Conservation (phyloP, 2,797 vertebrate genomes). For the Pangasius krempfi region DNA sequence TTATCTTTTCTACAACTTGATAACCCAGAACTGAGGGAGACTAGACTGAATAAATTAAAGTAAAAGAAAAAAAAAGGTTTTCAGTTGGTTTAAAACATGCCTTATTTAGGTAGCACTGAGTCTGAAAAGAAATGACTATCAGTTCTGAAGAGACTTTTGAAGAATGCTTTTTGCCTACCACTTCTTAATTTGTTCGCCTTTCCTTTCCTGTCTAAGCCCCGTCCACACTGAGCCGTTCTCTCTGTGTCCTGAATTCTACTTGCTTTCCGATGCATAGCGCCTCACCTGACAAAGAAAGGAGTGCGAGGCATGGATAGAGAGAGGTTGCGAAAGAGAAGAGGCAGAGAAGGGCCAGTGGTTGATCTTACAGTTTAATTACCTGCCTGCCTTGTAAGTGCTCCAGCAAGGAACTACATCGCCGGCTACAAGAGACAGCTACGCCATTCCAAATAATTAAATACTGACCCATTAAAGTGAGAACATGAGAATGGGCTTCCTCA, state of each 20-base stretch:
- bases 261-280: slow-evolving; percentile 71
- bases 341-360: slow-evolving; percentile 52
- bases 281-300: slow-evolving; percentile 73
- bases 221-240: slow-evolving; percentile 55
- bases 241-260: slow-evolving; percentile 68
- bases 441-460: slow-evolving; percentile 71
- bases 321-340: slow-evolving; percentile 33
- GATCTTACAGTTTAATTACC: slow-evolving; percentile 82
- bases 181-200: slow-evolving; percentile 56
- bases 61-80: not conserved
- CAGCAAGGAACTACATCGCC: slow-evolving; percentile 77
- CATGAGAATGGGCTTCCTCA: slow-evolving; percentile 69
- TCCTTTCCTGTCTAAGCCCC: slow-evolving; percentile 33
- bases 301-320: slow-evolving; percentile 37
- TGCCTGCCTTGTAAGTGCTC: slow-evolving; percentile 79
- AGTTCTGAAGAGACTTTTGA: slow-evolving; percentile 36
- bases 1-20: not conserved
- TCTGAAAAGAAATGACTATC: slow-evolving; percentile 30
- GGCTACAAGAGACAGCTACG: slow-evolving; percentile 76
- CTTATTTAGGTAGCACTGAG: slow-evolving; percentile 29
- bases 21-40: not conserved
- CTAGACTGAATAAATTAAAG: not conserved
- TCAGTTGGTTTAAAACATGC: slow-evolving; percentile 33
- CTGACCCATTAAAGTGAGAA: slow-evolving; percentile 77
- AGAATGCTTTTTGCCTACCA: slow-evolving; percentile 33